Conservation (phyloP, 2,797 vertebrate species). For the Sternarchorhynchus goeldii region DNA sequence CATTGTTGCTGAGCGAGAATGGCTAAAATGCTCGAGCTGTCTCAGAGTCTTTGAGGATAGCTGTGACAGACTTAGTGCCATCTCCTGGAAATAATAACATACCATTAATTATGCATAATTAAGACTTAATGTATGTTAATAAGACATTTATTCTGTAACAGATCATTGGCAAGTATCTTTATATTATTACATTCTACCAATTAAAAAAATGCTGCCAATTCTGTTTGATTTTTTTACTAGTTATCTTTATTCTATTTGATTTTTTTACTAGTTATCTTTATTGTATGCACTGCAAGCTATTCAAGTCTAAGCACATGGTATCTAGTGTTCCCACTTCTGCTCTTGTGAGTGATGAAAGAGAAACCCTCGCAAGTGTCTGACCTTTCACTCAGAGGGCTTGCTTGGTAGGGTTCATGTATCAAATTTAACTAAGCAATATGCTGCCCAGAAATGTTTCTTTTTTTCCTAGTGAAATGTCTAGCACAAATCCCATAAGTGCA, state of each 20-base stretch:
- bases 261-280: background rate
- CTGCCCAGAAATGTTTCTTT: conserved; percentile 6
- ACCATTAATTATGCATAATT: too few species aligned
- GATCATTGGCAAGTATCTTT: too few species aligned
- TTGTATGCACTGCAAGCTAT: conserved; percentile 9
- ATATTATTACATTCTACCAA: background rate
- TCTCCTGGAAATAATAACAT: too few species aligned
- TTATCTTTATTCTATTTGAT: background rate
- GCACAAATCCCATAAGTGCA: background rate
- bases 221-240: background rate
- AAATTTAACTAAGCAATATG: conserved; percentile 28
- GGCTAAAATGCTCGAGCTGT: background rate
- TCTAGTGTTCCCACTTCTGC: background rate
- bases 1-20: background rate
- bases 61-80: background rate
- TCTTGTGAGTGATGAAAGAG: conserved; percentile 15
- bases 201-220: background rate
- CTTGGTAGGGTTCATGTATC: conserved; percentile 20
- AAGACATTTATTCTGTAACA: too few species aligned
- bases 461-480: background rate
- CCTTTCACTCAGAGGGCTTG: conserved; percentile 8
- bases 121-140: too few species aligned
- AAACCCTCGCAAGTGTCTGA: conserved; percentile 5
- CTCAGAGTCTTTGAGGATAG: background rate
- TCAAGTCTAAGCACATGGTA: conserved; percentile 7